These are phyloP conservation scores for Drosophila villosipedis DNA, from an alignment of 2,888 invertebrate genomes.

Conservation along the genomic window DNA sequence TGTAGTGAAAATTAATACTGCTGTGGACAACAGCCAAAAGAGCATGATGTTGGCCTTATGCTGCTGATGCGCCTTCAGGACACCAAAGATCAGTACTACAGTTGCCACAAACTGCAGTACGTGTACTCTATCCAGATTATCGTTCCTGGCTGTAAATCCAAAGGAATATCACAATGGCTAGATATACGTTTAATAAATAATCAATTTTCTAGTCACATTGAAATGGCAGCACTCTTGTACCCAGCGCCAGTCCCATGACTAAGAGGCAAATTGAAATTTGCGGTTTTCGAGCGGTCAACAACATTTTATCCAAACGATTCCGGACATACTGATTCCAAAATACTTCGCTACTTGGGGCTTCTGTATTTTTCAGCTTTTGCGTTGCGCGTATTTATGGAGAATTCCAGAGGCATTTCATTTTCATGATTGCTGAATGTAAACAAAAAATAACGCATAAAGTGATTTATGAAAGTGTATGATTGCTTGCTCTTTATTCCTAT, in stretches of 20 bases:
- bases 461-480: neutral
- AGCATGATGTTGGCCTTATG: constrained; percentile 11
- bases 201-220: neutral
- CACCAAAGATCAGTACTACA: constrained; percentile 12
- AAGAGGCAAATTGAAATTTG: constrained; percentile 17
- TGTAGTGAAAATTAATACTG: neutral
- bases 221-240: neutral
- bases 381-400: neutral
- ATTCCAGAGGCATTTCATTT: neutral
- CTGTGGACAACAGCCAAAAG: constrained; percentile 18
- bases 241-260: constrained; percentile 10
- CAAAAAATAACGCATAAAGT: neutral
- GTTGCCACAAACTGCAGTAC: constrained; percentile 5
- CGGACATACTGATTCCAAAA: constrained; percentile 4
- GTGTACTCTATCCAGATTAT: neutral
- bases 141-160: neutral
- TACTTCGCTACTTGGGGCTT: neutral
- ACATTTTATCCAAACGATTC: constrained; percentile 16
- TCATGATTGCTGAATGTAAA: neutral
- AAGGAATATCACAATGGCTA: neutral
- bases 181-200: neutral
- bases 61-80: constrained; percentile 13
- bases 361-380: neutral
- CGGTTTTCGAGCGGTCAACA: neutral
- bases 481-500: no score